Conservation (phyloP, 2,797 vertebrate species). For the Acestrorhynchus altus region DNA sequence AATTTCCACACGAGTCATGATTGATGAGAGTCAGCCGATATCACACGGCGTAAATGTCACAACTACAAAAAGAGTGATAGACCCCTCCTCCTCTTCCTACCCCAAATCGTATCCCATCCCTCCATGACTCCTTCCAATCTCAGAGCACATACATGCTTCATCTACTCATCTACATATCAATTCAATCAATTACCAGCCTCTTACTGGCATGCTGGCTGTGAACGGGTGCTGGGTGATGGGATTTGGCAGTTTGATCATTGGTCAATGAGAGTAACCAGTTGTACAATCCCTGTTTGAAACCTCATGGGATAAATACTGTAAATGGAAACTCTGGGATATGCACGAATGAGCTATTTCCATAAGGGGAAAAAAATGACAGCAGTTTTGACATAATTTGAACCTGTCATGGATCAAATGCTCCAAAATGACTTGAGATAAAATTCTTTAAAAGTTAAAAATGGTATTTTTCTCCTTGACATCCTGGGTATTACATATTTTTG, state of each 20-base stretch:
- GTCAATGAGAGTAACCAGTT: constrained; percentile 44
- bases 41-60: constrained; percentile 48
- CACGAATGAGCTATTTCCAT: not conserved
- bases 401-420: too few relatives aligned
- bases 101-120: constrained; percentile 12
- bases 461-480: too few relatives aligned
- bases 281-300: not conserved
- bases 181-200: constrained; percentile 47
- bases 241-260: constrained; percentile 50
- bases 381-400: too few relatives aligned
- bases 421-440: too few relatives aligned
- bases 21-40: constrained; percentile 47
- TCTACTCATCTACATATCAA: constrained; percentile 54
- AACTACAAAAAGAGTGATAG: constrained; percentile 6
- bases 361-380: too few relatives aligned
- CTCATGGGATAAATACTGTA: not conserved
- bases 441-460: too few relatives aligned
- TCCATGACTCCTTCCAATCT: constrained; percentile 41
- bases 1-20: constrained; percentile 29
- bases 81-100: not conserved
- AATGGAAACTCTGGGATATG: not conserved
- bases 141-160: constrained; percentile 29
- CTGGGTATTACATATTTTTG: too few relatives aligned
- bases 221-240: constrained; percentile 26
- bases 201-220: constrained; percentile 20